A percentile compares a stretch with the other conserved stretches of the same genome.
phyloP scores from a whole-genome alignment of 2,113 vertebrate species.

The Cyrtonyx montezumae region DNA sequence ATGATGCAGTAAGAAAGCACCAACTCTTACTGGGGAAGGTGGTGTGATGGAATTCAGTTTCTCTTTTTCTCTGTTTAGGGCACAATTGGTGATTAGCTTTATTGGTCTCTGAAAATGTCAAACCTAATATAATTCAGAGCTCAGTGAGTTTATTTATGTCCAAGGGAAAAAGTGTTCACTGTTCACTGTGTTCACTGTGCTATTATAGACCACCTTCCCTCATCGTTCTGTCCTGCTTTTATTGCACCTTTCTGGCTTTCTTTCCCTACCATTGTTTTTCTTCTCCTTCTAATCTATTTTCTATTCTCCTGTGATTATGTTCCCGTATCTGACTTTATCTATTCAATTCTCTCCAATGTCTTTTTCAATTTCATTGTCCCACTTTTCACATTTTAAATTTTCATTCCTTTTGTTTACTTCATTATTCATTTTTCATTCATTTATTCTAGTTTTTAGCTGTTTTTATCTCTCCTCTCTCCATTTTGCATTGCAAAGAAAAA shows the following conservation, averaged over 20 bases:
- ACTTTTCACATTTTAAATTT: constrained; percentile 38
- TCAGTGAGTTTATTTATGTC: background rate
- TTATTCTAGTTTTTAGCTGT: constrained; percentile 4
- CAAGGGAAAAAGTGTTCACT: background rate
- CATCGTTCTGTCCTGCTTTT: background rate
- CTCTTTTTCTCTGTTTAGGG: accelerated
- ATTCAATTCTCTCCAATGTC: background rate
- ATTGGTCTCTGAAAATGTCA: background rate
- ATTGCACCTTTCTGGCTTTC: background rate
- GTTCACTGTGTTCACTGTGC: background rate
- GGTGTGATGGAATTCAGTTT: background rate
- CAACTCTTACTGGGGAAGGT: background rate
- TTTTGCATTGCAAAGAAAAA: background rate
- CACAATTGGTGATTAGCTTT: background rate
- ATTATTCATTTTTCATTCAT: constrained; percentile 33
- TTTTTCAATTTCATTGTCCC: constrained; percentile 26
- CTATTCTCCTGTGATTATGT: background rate
- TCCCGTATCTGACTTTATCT: background rate
- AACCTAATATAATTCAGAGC: background rate
- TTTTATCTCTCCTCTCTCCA: background rate
- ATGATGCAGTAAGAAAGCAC: background rate
- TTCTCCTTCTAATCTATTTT: constrained; percentile 48
- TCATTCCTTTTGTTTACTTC: constrained; percentile 37
- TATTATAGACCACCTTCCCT: background rate
- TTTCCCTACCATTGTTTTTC: background rate